A percentile compares a stretch with the other conserved stretches of the same genome.
phyloP scores from a whole-genome alignment of 2,113 vertebrate genomes.

The Atractosteus spatula region DNA sequence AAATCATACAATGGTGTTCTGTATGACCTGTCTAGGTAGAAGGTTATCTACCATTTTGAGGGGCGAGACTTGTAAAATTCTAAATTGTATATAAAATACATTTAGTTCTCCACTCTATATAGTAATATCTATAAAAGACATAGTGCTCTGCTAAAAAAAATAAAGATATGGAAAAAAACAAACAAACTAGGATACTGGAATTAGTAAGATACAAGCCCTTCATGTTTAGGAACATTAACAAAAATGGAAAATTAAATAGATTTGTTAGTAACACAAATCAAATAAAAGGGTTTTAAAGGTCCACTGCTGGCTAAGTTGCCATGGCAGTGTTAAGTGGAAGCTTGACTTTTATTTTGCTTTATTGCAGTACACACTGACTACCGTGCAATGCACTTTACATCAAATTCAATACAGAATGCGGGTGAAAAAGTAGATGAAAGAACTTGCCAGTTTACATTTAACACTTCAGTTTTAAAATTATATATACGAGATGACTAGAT shows the following conservation, averaged over 20 bases:
- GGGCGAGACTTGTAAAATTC: too few species aligned
- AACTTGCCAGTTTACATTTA: slow-evolving; percentile 20
- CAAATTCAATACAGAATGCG: slow-evolving; percentile 15
- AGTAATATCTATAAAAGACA: too few species aligned
- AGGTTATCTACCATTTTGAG: too few species aligned
- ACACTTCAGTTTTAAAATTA: slow-evolving; percentile 15
- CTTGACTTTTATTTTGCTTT: neutral
- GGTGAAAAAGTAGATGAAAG: neutral
- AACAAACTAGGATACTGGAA: too few species aligned
- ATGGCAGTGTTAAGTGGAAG: slow-evolving; percentile 28
- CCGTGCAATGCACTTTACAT: slow-evolving; percentile 25
- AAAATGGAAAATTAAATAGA: slow-evolving; percentile 10
- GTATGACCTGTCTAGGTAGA: too few species aligned
- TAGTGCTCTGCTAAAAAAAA: too few species aligned
- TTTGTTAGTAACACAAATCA: slow-evolving; percentile 23
- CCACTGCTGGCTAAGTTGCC: slow-evolving; percentile 31
- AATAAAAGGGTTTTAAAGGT: slow-evolving; percentile 27
- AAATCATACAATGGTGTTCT: too few species aligned
- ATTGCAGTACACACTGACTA: slow-evolving; percentile 16
- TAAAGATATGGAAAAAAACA: too few species aligned
- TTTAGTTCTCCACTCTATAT: too few species aligned
- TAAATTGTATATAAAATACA: too few species aligned
- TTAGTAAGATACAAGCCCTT: too few species aligned
- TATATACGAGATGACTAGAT: neutral
- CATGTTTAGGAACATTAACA: too few species aligned